Conservation (phyloP, 2,888 invertebrate species). For the Drosophila percnosoma region DNA sequence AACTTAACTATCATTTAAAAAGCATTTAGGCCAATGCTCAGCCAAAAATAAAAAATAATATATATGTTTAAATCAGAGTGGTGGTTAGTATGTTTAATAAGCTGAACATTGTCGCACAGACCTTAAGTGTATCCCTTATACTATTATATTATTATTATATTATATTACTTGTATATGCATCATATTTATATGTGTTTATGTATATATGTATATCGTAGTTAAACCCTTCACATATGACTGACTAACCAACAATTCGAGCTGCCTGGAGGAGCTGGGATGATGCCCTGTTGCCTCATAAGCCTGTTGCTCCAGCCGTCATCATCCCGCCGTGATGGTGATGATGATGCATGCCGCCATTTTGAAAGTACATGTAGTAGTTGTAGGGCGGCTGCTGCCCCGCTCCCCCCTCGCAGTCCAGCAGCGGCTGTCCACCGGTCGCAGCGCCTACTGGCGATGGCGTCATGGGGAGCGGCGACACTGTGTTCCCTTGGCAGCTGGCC, state of each 20-base stretch:
- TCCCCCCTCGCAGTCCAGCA: conserved; percentile 80
- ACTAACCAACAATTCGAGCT: conserved; percentile 35
- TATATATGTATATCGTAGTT: conserved; percentile 39
- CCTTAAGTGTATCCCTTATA: conserved; percentile 28
- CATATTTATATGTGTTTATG: conserved; percentile 6
- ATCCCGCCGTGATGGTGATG: conserved; percentile 83
- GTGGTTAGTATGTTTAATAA: conserved; percentile 18
- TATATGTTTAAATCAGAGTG: neutral
- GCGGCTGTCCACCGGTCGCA: conserved; percentile 65
- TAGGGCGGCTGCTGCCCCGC: conserved; percentile 83
- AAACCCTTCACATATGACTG: conserved; percentile 46
- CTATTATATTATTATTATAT: conserved; percentile 3
- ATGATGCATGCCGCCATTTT: conserved; percentile 84
- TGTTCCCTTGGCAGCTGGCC: conserved; percentile 83
- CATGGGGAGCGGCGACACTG: conserved; percentile 78
- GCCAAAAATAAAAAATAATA: neutral
- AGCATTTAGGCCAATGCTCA: conserved; percentile 13
- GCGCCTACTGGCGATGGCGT: conserved; percentile 70
- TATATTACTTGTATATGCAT: conserved; percentile 19
- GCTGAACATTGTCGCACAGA: conserved; percentile 7
- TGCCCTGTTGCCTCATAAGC: conserved; percentile 80
- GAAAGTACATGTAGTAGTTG: conserved; percentile 85
- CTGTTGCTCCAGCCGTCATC: conserved; percentile 84
- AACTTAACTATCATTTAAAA: conserved; percentile 25
- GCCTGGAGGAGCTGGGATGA: conserved; percentile 7